Base-by-base conservation (phyloP, 2,797 vertebrate genomes). In the Crocidura indochinensis region DNA sequence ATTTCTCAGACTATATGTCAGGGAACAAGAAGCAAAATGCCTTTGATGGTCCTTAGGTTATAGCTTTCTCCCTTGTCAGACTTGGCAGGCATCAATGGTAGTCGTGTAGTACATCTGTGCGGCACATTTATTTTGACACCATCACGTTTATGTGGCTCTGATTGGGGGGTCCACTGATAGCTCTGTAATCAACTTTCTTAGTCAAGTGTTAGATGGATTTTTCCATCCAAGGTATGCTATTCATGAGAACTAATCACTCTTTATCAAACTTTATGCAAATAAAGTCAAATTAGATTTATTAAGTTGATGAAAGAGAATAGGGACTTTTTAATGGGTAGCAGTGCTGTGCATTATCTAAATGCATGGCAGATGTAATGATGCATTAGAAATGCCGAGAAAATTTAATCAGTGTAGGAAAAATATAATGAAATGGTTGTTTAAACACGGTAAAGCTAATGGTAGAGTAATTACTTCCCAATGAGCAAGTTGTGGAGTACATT, bases 381-480 rank as follows among this genome's bases (percentile, higher is more conserved):
- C 97, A 97, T 98, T 98, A 97, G 97, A 97, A 98, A 97, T 94
- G 91, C 94, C 8, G 46, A 97, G 97, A 97, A 98, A 97, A 98
- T 97, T 97, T 97, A 98, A 98, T 98, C 97, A 97, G 87, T 91
- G 82, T 96, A 96, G 96, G 96, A 98, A 97, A 98, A 97, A 95
- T 97, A 94, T 96, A 98, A 98, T 97, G 97, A 98, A 98, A 98
- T 97, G 91, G 96, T 97, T 98, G 97, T 98, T 98, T 98, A 98
- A 98, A 98, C 97, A 97, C 96, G 97, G 96, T 97, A 97, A 97
- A 97, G 96, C 95, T 98, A 97, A 97, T 97, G 97, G 95, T 97
- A 94, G 96, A 98, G 96, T 97, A 98, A 98, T 98, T 98, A 96
- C 96, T 97, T 98, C 95, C 97, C 96, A 97, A 93, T 94, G 96